Base-by-base conservation (phyloP, 2,113 vertebrate species). In the Colinus virginianus region DNA sequence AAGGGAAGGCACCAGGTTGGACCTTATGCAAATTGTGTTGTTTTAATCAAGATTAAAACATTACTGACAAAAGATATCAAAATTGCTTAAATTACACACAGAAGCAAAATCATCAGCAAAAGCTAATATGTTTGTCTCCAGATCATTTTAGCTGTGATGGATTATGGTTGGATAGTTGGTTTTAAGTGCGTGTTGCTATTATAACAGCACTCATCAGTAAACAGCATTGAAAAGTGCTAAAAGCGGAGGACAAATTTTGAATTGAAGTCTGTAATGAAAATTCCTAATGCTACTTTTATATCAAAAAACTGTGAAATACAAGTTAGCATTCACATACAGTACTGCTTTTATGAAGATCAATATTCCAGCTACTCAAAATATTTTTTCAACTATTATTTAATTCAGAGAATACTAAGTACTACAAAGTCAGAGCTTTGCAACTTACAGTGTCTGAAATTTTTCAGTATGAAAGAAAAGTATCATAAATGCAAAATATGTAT, bases 401-500 rank as follows among this genome's bases (percentile, higher is more conserved):
- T 74, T 58, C 17, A 82, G n/a, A 42, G 8, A 91, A 48, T 55
- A 89, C 19, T 46, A 18, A 13, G 51, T 43, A 71, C 67, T 92
- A 66, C 80, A n/a, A 77, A 64, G 49, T 67, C 79, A 56, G 7
- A 96, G 5, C 8, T 69, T 71, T 76, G 66, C 12, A 96, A 8
- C 4, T 59, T 59, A 85, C 3, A n/a, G 38, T 43, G 36, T 62
- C 36, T 75, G 49, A 86, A 83, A 45, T 13, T 95, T 83, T 74
- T 83, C 49, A 84, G 32, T 76, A 88, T 94, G 70, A 84, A 93
- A 28, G 70, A 88, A 80, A 90, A 90, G 36, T 38, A 87, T 22
- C 45, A 76, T 25, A 55, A 76, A 68, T 2, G 2, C 18, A 89
- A 87, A 71, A 93, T 19, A 30, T 56, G 16, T 28, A 87, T 70